A percentile compares a stretch with the other conserved stretches of the same genome.
Evolutionary conservation across 2,888 invertebrate genomes (phyloP).

Genomic region (Neoaliturus tenellus): DNA sequence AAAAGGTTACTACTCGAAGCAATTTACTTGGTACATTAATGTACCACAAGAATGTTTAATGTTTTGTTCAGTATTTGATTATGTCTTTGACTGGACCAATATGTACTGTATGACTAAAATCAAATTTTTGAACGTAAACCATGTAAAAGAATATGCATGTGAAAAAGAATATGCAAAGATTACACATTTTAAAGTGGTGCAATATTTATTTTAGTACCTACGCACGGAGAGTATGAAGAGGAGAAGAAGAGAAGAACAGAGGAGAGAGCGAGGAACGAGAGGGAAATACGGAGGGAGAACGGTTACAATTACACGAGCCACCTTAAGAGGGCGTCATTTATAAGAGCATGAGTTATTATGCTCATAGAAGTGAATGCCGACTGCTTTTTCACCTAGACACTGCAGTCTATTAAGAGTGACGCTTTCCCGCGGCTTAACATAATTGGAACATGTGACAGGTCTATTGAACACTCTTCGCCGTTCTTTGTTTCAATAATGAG

Average conservation of each 20-base stretch:
- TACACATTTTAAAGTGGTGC: too few species aligned
- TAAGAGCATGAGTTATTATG: conserved; percentile 24
- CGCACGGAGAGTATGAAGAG: too few species aligned
- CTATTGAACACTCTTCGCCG: neutral
- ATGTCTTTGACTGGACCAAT: too few species aligned
- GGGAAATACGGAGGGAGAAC: neutral
- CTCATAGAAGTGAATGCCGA: neutral
- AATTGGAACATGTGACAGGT: conserved; percentile 23
- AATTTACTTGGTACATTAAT: too few species aligned
- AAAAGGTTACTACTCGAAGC: too few species aligned
- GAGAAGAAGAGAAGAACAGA: neutral
- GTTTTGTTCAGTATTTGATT: too few species aligned
- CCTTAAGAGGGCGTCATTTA: neutral
- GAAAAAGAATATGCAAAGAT: too few species aligned
- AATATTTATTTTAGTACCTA: too few species aligned
- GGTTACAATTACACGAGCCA: neutral
- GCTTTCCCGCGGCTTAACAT: neutral
- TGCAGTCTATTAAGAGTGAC: neutral
- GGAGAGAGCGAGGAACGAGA: neutral
- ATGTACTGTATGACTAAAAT: too few species aligned
- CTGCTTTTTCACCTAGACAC: neutral
- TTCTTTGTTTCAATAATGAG: conserved; percentile 3
- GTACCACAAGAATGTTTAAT: too few species aligned
- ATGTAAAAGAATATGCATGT: too few species aligned
- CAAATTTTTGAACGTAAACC: too few species aligned